A percentile compares a stretch with the other conserved stretches of the same genome.
These are phyloP conservation scores for Bursaphelenchus okinawaensis DNA, from an alignment of 2,888 invertebrate genomes.

Conservation along the genomic window DNA sequence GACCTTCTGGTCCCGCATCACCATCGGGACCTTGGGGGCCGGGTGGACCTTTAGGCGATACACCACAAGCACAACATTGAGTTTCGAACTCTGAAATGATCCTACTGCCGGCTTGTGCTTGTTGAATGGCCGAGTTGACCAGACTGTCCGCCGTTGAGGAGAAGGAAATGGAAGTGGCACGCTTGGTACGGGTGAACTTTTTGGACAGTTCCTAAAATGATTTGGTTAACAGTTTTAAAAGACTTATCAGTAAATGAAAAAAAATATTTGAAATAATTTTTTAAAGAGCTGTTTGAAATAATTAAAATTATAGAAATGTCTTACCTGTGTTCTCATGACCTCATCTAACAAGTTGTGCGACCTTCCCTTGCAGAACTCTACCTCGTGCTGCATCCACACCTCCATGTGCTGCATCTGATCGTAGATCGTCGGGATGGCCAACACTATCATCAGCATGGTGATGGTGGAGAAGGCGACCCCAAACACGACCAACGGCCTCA, in stretches of 20 bases:
- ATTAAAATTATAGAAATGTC: neutral
- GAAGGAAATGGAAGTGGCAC: neutral
- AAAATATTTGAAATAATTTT: too few species aligned
- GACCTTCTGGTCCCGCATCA: conserved; percentile 2
- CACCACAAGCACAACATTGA: neutral
- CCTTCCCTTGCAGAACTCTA: neutral
- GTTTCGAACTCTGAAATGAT: neutral
- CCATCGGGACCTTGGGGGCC: neutral
- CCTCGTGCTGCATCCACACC: neutral
- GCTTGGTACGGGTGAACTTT: neutral
- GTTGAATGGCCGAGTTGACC: neutral
- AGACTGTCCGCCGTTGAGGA: neutral
- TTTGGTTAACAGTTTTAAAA: too few species aligned
- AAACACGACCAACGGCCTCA: neutral
- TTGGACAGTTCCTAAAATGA: neutral
- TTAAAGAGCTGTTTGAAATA: neutral
- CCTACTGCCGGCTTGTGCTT: neutral
- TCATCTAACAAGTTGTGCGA: neutral
- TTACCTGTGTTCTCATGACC: neutral
- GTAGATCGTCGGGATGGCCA: neutral
- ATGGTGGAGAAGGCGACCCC: neutral
- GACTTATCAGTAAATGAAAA: too few species aligned
- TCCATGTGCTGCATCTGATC: neutral
- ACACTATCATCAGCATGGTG: neutral
- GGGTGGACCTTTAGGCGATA: neutral